phyloP scores from a whole-genome alignment of 2,797 vertebrate genomes.

The Allobates femoralis region DNA sequence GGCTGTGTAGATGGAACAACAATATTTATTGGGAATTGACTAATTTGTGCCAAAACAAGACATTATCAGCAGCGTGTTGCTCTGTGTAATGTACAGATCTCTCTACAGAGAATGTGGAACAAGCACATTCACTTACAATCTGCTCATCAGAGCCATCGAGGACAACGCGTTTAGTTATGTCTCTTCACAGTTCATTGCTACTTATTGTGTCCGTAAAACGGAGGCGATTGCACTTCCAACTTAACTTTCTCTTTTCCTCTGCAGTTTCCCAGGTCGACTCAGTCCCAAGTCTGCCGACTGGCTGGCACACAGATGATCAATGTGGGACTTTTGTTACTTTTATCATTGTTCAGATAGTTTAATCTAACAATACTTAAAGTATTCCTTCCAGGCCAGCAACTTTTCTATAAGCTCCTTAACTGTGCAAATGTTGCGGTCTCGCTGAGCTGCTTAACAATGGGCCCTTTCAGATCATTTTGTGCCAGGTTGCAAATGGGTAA shows the following conservation, averaged over 20 bases:
- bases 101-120: no score
- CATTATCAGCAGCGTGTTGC: no score
- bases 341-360: conserved; percentile 25
- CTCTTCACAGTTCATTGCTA: neutral
- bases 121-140: no score
- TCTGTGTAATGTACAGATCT: no score
- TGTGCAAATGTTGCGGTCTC: conserved; percentile 32
- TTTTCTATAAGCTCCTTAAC: conserved; percentile 29
- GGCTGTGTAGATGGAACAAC: no score
- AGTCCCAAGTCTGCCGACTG: conserved; percentile 16
- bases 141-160: no score
- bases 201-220: neutral
- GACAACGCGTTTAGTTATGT: no score
- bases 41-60: no score
- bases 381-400: conserved; percentile 25
- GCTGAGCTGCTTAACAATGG: conserved; percentile 23
- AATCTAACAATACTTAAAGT: conserved; percentile 35
- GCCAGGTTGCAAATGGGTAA: conserved; percentile 31
- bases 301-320: conserved; percentile 23
- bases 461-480: conserved; percentile 32
- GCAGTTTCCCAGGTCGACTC: neutral
- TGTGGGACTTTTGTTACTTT: conserved; percentile 7
- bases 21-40: no score
- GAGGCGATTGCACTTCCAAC: neutral
- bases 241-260: neutral